Evolutionary conservation across 2,888 invertebrate species (phyloP).

Genomic region (Pseudococcus viburni): DNA sequence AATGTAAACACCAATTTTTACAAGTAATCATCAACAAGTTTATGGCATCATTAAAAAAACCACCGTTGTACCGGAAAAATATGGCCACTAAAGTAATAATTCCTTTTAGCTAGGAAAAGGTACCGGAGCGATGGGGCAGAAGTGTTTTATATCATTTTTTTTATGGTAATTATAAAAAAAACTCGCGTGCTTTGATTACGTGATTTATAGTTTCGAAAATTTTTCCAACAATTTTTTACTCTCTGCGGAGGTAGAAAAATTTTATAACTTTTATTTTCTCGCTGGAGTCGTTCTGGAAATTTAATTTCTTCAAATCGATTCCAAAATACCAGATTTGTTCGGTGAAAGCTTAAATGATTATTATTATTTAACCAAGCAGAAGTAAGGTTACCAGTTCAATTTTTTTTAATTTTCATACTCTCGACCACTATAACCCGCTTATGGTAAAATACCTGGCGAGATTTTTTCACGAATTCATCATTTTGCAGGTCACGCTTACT

Average conservation of each 20-base stretch:
- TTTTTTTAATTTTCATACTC: too few species aligned
- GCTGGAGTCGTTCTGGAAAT: too few species aligned
- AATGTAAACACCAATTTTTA: conserved; percentile 53
- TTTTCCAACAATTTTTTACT: too few species aligned
- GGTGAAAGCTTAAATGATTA: too few species aligned
- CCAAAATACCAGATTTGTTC: too few species aligned
- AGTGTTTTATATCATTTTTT: neutral
- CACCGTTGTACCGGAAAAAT: conserved; percentile 14
- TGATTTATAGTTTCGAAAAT: neutral
- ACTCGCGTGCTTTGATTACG: neutral
- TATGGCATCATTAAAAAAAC: conserved; percentile 44
- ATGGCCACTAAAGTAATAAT: conserved; percentile 3
- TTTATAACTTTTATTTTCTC: too few species aligned
- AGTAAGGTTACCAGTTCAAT: too few species aligned
- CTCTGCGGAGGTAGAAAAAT: too few species aligned
- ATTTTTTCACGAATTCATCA: neutral
- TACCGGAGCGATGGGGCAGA: neutral
- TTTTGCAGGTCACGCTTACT: neutral
- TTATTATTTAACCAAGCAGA: too few species aligned
- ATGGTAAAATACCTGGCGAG: too few species aligned
- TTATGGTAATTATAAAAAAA: neutral
- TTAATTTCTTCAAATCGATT: too few species aligned
- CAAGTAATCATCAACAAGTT: conserved; percentile 27
- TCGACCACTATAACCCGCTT: too few species aligned
- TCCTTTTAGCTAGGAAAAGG: neutral